Evolutionary conservation across 2,797 vertebrate genomes (phyloP).

Genomic region (Mormyrops boulengeri): DNA sequence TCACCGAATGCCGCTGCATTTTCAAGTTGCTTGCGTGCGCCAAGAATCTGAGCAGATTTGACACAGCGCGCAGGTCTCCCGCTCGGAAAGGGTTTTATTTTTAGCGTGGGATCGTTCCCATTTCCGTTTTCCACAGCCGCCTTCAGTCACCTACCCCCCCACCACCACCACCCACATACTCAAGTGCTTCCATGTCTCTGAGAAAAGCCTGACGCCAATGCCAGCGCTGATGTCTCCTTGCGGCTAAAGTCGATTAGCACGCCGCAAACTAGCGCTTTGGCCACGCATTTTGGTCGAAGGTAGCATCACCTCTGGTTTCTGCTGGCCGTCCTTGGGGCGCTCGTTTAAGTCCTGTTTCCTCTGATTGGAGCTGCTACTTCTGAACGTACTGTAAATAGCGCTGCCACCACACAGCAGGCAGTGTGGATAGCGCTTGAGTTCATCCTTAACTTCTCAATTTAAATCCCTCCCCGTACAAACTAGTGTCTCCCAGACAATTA

Average conservation of each 20-base stretch:
- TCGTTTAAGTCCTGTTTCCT: neutral
- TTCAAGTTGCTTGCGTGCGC: neutral
- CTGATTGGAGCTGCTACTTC: neutral
- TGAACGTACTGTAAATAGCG: neutral
- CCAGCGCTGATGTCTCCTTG: neutral
- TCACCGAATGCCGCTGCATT: neutral
- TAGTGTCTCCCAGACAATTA: neutral
- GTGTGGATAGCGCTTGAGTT: neutral
- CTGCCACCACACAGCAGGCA: neutral
- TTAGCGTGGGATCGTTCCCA: constrained; percentile 7
- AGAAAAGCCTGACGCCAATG: neutral
- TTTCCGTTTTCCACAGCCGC: neutral
- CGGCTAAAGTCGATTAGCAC: neutral
- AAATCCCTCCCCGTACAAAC: neutral
- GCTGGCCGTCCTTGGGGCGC: neutral
- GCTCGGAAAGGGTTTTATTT: constrained; percentile 5
- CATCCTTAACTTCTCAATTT: neutral
- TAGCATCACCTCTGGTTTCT: neutral
- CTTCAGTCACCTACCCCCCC: neutral
- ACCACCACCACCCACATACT: neutral
- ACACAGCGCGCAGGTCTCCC: neutral
- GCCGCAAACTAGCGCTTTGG: neutral
- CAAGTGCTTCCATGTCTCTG: neutral
- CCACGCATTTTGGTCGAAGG: neutral
- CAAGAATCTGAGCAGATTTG: neutral